Evolutionary conservation across 2,888 invertebrate genomes (phyloP), one percentile per base, ranked within the genome.

Genomic region (Drosophila aldrichi): DNA sequence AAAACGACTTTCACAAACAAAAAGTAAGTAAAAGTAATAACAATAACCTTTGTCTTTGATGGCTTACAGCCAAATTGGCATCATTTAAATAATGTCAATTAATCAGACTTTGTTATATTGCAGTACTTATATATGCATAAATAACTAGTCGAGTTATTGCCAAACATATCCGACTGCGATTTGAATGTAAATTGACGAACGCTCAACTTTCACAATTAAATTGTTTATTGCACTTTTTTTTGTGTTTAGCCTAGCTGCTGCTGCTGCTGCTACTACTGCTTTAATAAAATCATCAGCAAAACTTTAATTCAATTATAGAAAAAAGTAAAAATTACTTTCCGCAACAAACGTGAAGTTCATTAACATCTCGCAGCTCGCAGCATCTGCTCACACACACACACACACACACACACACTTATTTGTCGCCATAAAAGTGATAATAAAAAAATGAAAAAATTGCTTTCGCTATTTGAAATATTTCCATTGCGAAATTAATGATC

Each of bases 71-170:
- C 49, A 54, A 74, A 66, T 82, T 70, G 72, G 14, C 63, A 66
- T 71, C 49, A 81, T 87, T 83, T 73, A 84, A 84, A 78, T 80
- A 75, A 75, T 69, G 67, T 41, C 75, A 83, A 83, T 79, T 81
- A 77, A 71, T 69, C 58, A 62, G 68, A 46, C 56, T 57, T 75
- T 75, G 60, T 57, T 51, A 57, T 63, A 25, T 25, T 25, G 25
- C 25, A 51, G 55, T 20, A 71, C 52, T 55, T 43, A 52, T 40
- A 29, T 18, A 41, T 16, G 18, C 40, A 62, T 36, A 32, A 18
- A 41, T 18, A 60, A 48, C 40, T 56, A 29, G 29, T 44, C 57
- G 32, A 36, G 55, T 40, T 61, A 41, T 64, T 20, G 46, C 40
- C 58, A 41, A 61, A 51, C 16, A 40, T 32, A 52, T 38, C 29